phyloP scores from a whole-genome alignment of 2,888 invertebrate species.

The Athalia rosae region DNA sequence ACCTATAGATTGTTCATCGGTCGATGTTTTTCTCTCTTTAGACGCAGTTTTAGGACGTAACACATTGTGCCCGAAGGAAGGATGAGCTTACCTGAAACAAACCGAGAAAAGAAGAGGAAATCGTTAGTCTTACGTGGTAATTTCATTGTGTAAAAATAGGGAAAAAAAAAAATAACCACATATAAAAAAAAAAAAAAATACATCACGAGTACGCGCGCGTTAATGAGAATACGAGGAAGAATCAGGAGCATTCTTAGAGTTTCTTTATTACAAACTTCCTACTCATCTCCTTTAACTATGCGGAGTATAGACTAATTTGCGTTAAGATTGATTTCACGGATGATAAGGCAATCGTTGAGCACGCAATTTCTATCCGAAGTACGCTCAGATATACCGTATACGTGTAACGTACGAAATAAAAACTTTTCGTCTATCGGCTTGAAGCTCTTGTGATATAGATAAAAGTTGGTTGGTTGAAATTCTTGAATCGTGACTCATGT shows the following conservation, averaged over 20 bases:
- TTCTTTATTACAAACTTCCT: slow-evolving; percentile 8
- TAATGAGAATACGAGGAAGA: too few species aligned
- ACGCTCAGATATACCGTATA: not conserved
- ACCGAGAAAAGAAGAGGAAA: slow-evolving; percentile 23
- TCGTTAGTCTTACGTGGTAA: not conserved
- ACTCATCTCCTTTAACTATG: not conserved
- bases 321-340: slow-evolving; percentile 31
- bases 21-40: not conserved
- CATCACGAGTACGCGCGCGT: too few species aligned
- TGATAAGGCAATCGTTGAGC: slow-evolving; percentile 23
- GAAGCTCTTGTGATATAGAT: too few species aligned
- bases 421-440: slow-evolving; percentile 11
- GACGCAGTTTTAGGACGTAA: slow-evolving; percentile 15
- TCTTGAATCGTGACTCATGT: too few species aligned
- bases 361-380: not conserved
- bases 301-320: slow-evolving; percentile 12
- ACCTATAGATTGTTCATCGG: too few species aligned
- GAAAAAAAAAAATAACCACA: too few species aligned
- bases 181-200: not conserved
- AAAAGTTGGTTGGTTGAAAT: too few species aligned
- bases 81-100: slow-evolving; percentile 47
- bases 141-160: not conserved
- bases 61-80: not conserved
- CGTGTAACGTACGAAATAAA: not conserved
- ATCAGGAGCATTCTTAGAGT: not conserved